Conservation (phyloP, 2,797 vertebrate species). For the Botia almorhae region DNA sequence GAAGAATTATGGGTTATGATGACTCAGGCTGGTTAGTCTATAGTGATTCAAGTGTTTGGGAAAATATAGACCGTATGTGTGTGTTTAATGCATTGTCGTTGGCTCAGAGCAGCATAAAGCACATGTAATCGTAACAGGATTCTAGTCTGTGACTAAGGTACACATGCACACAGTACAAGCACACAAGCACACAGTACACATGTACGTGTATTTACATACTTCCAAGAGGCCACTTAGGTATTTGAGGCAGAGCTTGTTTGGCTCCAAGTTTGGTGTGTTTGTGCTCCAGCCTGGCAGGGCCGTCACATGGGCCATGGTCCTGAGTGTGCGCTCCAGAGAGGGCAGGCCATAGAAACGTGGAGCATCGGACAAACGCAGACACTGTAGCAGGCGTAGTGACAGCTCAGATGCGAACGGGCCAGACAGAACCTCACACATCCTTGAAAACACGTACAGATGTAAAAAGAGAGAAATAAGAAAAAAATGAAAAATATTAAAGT, state of each 20-base stretch:
- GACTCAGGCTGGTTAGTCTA: not conserved
- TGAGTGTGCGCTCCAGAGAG: conserved; percentile 89
- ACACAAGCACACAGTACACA: not conserved
- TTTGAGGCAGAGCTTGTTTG: conserved; percentile 84
- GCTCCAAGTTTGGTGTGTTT: conserved; percentile 76
- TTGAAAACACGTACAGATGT: conserved; percentile 63
- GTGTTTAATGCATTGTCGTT: conserved; percentile 21
- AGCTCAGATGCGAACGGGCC: conserved; percentile 87
- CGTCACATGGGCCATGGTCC: conserved; percentile 89
- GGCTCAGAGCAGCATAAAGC: not conserved
- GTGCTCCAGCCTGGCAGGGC: conserved; percentile 89
- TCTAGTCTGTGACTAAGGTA: not conserved
- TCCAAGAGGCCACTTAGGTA: conserved; percentile 92
- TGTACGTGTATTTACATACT: conserved; percentile 68
- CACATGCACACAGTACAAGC: no score
- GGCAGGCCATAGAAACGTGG: conserved; percentile 95
- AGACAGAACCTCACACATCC: conserved; percentile 83
- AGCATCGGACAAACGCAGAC: conserved; percentile 88
- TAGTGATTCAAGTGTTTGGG: conserved; percentile 9
- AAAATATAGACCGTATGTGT: conserved; percentile 15
- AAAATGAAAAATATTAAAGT: not conserved
- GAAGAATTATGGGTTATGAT: not conserved
- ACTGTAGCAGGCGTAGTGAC: conserved; percentile 86
- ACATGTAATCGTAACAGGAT: not conserved
- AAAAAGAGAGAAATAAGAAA: conserved; percentile 36